Percentiles rank a stretch among this genome's conserved stretches.
phyloP scores from a whole-genome alignment of 2,113 vertebrate genomes.

The Osmerus eperlanus region DNA sequence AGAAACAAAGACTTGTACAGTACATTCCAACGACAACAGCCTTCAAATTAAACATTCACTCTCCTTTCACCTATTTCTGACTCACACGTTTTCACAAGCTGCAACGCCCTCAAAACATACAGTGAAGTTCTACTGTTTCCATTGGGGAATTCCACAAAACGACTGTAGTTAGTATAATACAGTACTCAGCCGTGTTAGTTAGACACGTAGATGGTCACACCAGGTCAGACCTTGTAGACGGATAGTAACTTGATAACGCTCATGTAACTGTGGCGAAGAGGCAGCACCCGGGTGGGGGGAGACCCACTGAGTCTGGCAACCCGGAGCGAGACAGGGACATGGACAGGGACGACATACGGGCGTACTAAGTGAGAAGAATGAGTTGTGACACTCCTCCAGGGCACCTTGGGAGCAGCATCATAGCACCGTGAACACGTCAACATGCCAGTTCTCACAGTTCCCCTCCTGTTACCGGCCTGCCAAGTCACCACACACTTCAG shows the following conservation, averaged over 20 bases:
- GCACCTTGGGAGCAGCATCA: conserved; percentile 60
- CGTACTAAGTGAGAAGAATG: conserved; percentile 58
- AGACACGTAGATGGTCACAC: too few species aligned
- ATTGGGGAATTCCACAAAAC: too few species aligned
- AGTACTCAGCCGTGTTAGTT: too few species aligned
- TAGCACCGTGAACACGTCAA: conserved; percentile 61
- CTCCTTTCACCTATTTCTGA: too few species aligned
- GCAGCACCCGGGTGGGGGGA: conserved; percentile 57
- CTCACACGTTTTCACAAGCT: too few species aligned
- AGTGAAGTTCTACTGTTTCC: too few species aligned
- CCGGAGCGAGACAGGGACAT: conserved; percentile 57
- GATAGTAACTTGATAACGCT: neutral
- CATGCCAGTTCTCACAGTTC: conserved; percentile 61
- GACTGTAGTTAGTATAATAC: too few species aligned
- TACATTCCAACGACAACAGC: too few species aligned
- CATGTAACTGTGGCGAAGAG: conserved; percentile 17
- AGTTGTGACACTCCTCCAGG: conserved; percentile 60
- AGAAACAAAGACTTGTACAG: too few species aligned
- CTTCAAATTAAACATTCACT: too few species aligned
- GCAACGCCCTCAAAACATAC: too few species aligned
- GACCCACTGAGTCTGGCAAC: conserved; percentile 56
- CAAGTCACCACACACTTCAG: conserved; percentile 43
- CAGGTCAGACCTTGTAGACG: too few species aligned
- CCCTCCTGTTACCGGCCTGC: conserved; percentile 36
- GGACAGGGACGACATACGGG: conserved; percentile 41